These are phyloP conservation scores for Anthoscopus minutus DNA, from an alignment of 2,113 vertebrate genomes.

Conservation along the genomic window DNA sequence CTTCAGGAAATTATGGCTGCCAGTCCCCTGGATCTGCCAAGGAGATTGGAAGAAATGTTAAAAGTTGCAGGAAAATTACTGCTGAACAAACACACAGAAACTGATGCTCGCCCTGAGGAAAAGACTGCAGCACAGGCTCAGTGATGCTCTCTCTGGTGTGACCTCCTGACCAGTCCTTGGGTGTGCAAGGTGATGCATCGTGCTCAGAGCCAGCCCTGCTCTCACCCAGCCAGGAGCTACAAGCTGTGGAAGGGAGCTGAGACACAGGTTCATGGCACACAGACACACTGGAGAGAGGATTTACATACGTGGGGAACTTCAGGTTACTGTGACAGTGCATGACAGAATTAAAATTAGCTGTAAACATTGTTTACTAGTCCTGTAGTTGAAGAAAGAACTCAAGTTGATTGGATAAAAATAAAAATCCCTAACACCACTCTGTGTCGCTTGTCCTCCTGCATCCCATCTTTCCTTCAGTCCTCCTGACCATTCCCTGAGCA, in stretches of 20 bases:
- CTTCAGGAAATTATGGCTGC: background rate
- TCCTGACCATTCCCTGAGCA: background rate
- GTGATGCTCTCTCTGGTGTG: background rate
- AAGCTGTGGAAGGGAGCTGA: background rate
- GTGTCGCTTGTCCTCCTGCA: rapidly evolving
- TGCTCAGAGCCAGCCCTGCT: background rate
- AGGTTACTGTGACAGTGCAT: background rate
- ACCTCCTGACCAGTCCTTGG: background rate
- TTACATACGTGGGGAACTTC: rapidly evolving
- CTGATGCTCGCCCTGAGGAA: background rate
- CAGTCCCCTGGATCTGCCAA: background rate
- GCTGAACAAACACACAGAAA: background rate
- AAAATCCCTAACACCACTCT: background rate
- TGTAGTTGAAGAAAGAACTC: background rate
- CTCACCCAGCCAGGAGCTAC: background rate
- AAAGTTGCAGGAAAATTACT: background rate
- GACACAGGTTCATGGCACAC: background rate
- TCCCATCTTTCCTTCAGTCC: background rate
- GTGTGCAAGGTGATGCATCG: background rate
- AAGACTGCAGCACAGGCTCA: background rate
- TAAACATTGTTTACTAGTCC: background rate
- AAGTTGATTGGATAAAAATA: background rate
- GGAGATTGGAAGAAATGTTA: background rate
- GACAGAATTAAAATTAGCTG: background rate
- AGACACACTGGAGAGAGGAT: background rate